A percentile compares a stretch with the other conserved stretches of the same genome.
Conservation (phyloP, 2,888 invertebrate species). For the Limnephilus marmoratus region DNA sequence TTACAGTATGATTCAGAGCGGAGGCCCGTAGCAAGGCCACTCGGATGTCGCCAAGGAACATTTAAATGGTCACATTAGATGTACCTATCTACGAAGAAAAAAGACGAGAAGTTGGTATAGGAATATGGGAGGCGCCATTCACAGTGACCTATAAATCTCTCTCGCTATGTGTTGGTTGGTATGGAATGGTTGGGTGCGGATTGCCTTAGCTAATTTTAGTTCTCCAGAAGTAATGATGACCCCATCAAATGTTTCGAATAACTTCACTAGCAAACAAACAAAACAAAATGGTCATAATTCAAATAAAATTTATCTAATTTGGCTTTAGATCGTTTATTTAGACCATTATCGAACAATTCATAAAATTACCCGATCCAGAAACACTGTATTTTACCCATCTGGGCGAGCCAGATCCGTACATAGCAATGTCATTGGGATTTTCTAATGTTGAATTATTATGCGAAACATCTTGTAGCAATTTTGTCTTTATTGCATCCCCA, state of each 20-base stretch:
- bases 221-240: not conserved
- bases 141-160: not conserved
- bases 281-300: not conserved
- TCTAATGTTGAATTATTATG: too few species aligned
- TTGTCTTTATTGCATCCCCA: too few species aligned
- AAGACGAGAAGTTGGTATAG: not conserved
- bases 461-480: too few species aligned
- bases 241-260: not conserved
- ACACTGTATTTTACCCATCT: too few species aligned
- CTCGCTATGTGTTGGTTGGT: not conserved
- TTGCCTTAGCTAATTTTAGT: not conserved
- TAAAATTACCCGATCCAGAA: too few species aligned
- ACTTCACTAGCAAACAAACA: not conserved
- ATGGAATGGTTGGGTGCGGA: not conserved
- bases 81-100: not conserved
- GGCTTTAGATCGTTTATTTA: too few species aligned
- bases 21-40: not conserved
- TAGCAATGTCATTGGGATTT: too few species aligned
- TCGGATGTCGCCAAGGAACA: not conserved
- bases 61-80: not conserved
- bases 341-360: too few species aligned
- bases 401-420: too few species aligned
- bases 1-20: not conserved
- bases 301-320: too few species aligned
- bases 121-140: not conserved